Percentiles rank a stretch among this genome's conserved stretches.
phyloP scores from a whole-genome alignment of 2,113 vertebrate genomes.

The Scomber colias region DNA sequence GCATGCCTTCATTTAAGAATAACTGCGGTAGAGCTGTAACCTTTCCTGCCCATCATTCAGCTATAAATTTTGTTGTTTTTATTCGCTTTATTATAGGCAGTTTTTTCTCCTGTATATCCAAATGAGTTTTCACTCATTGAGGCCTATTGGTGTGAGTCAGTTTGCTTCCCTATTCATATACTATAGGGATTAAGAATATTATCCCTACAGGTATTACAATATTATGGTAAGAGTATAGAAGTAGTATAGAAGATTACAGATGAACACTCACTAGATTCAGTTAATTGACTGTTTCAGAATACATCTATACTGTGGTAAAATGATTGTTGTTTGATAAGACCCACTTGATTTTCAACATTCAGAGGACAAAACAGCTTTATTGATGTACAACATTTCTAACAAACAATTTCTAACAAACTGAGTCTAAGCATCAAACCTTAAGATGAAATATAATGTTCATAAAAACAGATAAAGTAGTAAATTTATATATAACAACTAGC shows the following conservation, averaged over 20 bases:
- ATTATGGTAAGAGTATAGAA: not conserved
- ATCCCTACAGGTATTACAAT: not conserved
- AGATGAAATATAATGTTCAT: no score
- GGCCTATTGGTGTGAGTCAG: not conserved
- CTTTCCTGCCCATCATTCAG: conserved; percentile 2
- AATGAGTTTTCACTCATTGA: not conserved
- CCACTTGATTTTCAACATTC: no score
- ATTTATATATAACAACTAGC: no score
- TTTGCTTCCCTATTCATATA: not conserved
- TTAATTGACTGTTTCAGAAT: no score
- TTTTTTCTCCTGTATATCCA: not conserved
- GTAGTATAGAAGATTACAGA: not conserved
- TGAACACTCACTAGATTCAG: not conserved
- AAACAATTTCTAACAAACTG: no score
- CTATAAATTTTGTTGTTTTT: not conserved
- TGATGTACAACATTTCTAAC: no score
- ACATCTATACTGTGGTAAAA: no score
- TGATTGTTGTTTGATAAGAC: no score
- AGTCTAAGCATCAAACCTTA: no score
- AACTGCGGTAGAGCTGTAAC: not conserved
- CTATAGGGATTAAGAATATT: not conserved
- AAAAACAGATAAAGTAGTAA: no score
- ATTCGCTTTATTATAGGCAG: not conserved
- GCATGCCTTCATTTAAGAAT: not conserved
- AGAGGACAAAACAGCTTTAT: no score